phyloP scores from a whole-genome alignment of 2,888 invertebrate species.

The Fissipunctia ypsillon region DNA sequence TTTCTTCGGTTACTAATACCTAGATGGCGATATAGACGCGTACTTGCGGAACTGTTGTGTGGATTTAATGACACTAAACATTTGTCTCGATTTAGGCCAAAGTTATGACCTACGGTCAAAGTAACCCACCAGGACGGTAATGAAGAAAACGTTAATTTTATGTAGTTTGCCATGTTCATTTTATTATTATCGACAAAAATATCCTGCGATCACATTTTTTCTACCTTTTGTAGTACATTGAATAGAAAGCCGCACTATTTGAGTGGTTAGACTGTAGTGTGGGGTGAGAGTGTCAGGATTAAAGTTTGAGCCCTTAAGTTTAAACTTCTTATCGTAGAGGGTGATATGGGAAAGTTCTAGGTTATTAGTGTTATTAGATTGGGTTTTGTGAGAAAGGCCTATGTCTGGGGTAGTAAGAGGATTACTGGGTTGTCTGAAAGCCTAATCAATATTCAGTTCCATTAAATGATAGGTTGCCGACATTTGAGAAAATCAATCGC shows the following conservation, averaged over 20 bases:
- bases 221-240: background rate
- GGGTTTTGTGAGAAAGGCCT: constrained; percentile 4
- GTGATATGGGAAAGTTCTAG: constrained; percentile 16
- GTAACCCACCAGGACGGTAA: too few relatives aligned
- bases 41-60: too few relatives aligned
- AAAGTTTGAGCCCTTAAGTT: constrained; percentile 25
- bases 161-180: background rate
- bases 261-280: background rate
- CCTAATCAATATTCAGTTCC: constrained; percentile 11
- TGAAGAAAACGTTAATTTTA: too few relatives aligned
- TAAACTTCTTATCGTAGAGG: constrained; percentile 35
- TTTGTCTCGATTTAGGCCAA: too few relatives aligned
- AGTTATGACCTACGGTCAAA: too few relatives aligned
- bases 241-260: background rate
- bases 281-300: constrained; percentile 8
- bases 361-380: constrained; percentile 23
- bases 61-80: too few relatives aligned
- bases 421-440: constrained; percentile 7
- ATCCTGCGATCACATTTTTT: background rate
- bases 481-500: background rate
- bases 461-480: background rate
- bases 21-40: too few relatives aligned
- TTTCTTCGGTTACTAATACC: too few relatives aligned
- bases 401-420: background rate
- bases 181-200: background rate